phyloP scores from a whole-genome alignment of 1,140 invertebrate species.

The Cephus cinctus region DNA sequence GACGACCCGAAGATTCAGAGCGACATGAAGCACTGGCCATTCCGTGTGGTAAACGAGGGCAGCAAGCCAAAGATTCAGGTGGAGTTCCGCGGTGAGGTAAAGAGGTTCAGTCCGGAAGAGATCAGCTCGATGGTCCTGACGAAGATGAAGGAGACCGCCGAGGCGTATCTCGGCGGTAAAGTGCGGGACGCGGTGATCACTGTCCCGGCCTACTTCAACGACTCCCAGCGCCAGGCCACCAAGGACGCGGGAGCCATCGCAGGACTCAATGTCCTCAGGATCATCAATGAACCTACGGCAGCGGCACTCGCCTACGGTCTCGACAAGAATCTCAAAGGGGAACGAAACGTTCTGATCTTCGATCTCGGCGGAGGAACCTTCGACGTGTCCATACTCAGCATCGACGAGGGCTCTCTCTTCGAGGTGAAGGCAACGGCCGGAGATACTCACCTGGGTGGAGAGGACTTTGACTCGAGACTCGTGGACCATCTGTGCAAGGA shows the following conservation, averaged over 20 bases:
- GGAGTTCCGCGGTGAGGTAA: slow-evolving; percentile 64
- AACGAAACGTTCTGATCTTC: slow-evolving; percentile 59
- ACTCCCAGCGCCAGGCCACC: slow-evolving; percentile 67
- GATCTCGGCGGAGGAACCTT: slow-evolving; percentile 69
- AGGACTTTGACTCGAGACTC: slow-evolving; percentile 77
- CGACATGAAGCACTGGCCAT: slow-evolving; percentile 68
- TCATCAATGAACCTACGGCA: slow-evolving; percentile 78
- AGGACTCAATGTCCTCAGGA: slow-evolving; percentile 73
- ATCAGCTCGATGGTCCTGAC: slow-evolving; percentile 68
- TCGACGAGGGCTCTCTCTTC: slow-evolving; percentile 69
- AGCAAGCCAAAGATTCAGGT: slow-evolving; percentile 82
- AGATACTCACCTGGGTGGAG: slow-evolving; percentile 67
- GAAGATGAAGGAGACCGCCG: slow-evolving; percentile 63
- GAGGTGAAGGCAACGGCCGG: slow-evolving; percentile 69
- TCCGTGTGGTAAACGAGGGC: slow-evolving; percentile 66
- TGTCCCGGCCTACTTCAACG: too few species aligned
- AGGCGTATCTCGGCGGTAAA: slow-evolving; percentile 50
- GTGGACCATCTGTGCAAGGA: slow-evolving; percentile 65
- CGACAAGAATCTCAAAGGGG: slow-evolving; percentile 77
- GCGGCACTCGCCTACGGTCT: slow-evolving; percentile 83
- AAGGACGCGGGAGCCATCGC: slow-evolving; percentile 64
- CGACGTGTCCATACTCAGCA: slow-evolving; percentile 73
- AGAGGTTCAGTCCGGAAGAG: slow-evolving; percentile 73
- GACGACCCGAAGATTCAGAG: slow-evolving; percentile 75
- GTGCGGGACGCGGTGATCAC: slow-evolving; percentile 54